These are phyloP conservation scores for Trichogramma evanescens DNA, from an alignment of 2,888 invertebrate species.

Conservation along the genomic window DNA sequence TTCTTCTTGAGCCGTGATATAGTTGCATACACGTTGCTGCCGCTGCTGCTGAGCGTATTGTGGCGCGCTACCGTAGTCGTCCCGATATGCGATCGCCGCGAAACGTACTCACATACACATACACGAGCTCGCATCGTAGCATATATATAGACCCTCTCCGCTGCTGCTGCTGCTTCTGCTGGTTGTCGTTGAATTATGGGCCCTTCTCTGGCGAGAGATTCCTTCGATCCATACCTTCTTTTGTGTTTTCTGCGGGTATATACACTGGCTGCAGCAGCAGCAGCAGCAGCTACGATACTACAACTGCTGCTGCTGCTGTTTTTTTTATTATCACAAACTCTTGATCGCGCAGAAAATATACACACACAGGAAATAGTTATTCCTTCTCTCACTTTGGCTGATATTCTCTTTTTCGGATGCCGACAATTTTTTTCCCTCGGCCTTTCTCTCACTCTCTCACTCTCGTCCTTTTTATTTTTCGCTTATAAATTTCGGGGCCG, in stretches of 20 bases:
- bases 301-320: conserved; percentile 28
- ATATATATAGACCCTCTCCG: too few species aligned
- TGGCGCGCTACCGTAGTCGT: neutral
- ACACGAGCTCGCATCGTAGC: too few species aligned
- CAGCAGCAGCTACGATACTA: conserved; percentile 11
- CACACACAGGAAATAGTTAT: conserved; percentile 23
- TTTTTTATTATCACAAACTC: conserved; percentile 9
- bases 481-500: neutral
- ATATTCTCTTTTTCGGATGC: neutral
- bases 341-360: conserved; percentile 3
- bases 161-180: too few species aligned
- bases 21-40: conserved; percentile 3
- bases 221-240: neutral
- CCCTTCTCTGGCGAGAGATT: neutral
- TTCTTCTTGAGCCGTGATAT: conserved; percentile 5
- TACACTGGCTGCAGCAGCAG: neutral
- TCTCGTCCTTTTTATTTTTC: neutral
- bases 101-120: too few species aligned
- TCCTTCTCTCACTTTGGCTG: conserved; percentile 4
- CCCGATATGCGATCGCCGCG: too few species aligned
- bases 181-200: too few species aligned
- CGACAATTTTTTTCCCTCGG: neutral
- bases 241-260: neutral
- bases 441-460: neutral
- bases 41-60: neutral